These are phyloP conservation scores for Drosophila trichaetosa DNA, from an alignment of 2,888 invertebrate genomes.

Conservation along the genomic window DNA sequence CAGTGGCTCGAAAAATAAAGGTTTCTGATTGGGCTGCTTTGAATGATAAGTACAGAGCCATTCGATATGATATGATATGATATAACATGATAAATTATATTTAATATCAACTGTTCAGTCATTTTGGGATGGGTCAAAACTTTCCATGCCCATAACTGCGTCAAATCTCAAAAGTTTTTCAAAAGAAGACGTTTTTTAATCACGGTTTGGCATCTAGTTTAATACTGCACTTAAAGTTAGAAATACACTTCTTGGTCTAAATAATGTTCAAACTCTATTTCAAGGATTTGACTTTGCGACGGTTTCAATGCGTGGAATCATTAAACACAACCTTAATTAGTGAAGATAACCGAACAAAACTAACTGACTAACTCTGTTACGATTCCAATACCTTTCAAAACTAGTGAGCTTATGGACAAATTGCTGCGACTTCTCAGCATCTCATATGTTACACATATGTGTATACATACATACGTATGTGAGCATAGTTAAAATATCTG, in stretches of 20 bases:
- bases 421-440: neutral
- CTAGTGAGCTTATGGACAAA: neutral
- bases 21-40: conserved; percentile 22
- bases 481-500: conserved; percentile 9
- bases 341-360: neutral
- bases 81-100: conserved; percentile 16
- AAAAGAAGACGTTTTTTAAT: too few relatives aligned
- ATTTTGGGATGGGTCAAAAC: neutral
- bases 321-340: neutral
- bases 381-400: neutral
- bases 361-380: neutral
- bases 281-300: neutral
- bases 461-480: neutral
- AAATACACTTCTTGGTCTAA: neutral
- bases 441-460: conserved; percentile 9
- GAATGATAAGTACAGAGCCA: conserved; percentile 31
- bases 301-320: neutral
- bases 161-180: neutral
- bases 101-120: neutral
- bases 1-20: conserved; percentile 45
- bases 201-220: neutral
- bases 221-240: too few relatives aligned
- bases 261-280: neutral
- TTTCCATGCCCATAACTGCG: neutral
- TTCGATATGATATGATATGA: conserved; percentile 25